A percentile compares a stretch with the other conserved stretches of the same genome.
These are phyloP conservation scores for Ophonus ardosiacus DNA, from an alignment of 2,888 invertebrate species.

Conservation along the genomic window DNA sequence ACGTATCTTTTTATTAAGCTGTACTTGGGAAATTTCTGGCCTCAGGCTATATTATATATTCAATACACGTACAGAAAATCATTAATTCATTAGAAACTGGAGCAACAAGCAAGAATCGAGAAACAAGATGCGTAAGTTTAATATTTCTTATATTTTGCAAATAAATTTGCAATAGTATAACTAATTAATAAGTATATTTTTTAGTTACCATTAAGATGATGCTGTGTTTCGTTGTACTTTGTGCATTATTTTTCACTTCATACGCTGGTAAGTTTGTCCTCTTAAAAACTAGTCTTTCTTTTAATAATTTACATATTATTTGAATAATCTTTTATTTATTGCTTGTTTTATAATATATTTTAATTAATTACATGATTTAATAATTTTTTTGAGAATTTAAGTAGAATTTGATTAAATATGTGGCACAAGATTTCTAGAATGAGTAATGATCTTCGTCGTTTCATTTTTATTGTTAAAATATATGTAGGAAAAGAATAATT, in stretches of 20 bases:
- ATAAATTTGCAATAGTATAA: neutral
- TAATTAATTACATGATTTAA: neutral
- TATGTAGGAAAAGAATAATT: neutral
- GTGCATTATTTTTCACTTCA: neutral
- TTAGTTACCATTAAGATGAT: conserved; percentile 22
- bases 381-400: neutral
- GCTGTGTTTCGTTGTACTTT: neutral
- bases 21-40: neutral
- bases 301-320: neutral
- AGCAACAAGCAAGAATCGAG: neutral
- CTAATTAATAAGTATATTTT: neutral
- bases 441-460: neutral
- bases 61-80: neutral
- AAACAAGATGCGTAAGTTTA: conserved; percentile 19
- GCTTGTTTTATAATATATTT: neutral
- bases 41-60: neutral
- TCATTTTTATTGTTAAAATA: no score
- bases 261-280: conserved; percentile 8
- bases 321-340: neutral
- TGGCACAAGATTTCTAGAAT: neutral
- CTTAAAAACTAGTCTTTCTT: neutral
- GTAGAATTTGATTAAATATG: neutral
- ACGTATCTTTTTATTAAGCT: neutral
- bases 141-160: neutral
- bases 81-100: neutral